A percentile compares a stretch with the other conserved stretches of the same genome.
Conservation (phyloP, 2,888 invertebrate species). For the Phlogophora meticulosa region DNA sequence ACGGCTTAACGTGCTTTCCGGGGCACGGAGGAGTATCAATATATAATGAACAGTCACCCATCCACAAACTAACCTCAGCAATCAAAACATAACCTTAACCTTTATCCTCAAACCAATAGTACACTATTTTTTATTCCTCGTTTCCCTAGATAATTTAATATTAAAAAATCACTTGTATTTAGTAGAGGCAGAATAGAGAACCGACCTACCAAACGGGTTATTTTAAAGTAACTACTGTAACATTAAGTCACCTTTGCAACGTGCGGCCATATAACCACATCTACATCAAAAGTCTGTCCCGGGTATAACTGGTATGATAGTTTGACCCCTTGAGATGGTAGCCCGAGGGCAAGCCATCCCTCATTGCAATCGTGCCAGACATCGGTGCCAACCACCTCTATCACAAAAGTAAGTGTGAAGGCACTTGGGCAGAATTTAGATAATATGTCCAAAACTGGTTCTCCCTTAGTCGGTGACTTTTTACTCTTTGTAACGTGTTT, state of each 20-base stretch:
- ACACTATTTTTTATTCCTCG: too few species aligned
- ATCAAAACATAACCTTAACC: too few species aligned
- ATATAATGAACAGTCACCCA: too few species aligned
- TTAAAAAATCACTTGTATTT: too few species aligned
- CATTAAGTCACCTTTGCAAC: constrained; percentile 80
- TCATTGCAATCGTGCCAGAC: constrained; percentile 81
- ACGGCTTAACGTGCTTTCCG: too few species aligned
- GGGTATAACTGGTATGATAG: constrained; percentile 82
- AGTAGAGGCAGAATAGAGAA: too few species aligned
- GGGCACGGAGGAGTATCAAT: too few species aligned
- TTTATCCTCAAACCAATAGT: too few species aligned
- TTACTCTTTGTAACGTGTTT: constrained; percentile 8
- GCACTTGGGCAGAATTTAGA: constrained; percentile 68
- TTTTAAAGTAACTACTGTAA: neutral
- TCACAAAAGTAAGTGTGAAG: constrained; percentile 82
- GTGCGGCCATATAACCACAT: constrained; percentile 84
- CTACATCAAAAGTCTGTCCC: constrained; percentile 79
- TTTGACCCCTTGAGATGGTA: constrained; percentile 73
- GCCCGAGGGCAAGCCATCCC: constrained; percentile 77
- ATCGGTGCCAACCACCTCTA: constrained; percentile 83
- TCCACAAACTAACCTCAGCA: too few species aligned
- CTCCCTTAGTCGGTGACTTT: neutral
- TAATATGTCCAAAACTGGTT: constrained; percentile 37
- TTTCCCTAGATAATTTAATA: too few species aligned
- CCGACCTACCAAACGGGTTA: neutral